A percentile compares a stretch with the other conserved stretches of the same genome.
phyloP scores from a whole-genome alignment of 2,888 invertebrate species.

The Pharmacophagus antenor region DNA sequence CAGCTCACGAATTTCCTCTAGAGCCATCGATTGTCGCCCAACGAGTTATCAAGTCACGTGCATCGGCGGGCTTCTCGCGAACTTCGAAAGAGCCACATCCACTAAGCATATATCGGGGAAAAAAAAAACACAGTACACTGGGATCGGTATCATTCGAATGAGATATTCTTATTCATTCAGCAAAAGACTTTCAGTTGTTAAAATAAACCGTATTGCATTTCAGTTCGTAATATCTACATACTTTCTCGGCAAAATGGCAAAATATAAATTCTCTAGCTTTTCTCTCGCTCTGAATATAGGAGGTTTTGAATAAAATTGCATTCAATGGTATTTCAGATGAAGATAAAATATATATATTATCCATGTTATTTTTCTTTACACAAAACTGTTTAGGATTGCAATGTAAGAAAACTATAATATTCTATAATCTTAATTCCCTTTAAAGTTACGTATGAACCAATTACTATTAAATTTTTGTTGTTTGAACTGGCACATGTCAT shows the following conservation, averaged over 20 bases:
- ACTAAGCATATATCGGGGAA: not conserved
- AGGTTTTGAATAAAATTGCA: slow-evolving; percentile 25
- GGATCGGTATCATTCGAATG: slow-evolving; percentile 1
- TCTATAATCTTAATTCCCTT: not conserved
- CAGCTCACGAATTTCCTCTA: not conserved
- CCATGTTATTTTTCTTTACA: slow-evolving; percentile 6
- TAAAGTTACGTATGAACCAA: too few relatives aligned
- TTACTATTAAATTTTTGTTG: too few relatives aligned
- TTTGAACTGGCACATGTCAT: too few relatives aligned
- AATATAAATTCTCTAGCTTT: slow-evolving; percentile 24
- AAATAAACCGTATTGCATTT: slow-evolving; percentile 18
- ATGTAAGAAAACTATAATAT: not conserved
- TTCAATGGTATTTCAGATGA: slow-evolving; percentile 9
- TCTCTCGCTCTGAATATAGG: slow-evolving; percentile 7
- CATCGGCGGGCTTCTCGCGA: not conserved
- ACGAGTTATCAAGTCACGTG: too few relatives aligned
- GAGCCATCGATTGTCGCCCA: not conserved
- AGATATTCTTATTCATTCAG: slow-evolving; percentile 6
- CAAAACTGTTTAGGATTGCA: not conserved
- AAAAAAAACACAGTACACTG: not conserved
- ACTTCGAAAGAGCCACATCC: not conserved
- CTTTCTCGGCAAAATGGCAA: slow-evolving; percentile 10
- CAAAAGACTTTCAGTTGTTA: slow-evolving; percentile 12
- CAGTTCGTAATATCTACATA: slow-evolving; percentile 20
- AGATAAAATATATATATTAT: slow-evolving; percentile 9